These are phyloP conservation scores for Brachyhypopomus occidentalis DNA, from an alignment of 2,113 vertebrate genomes.

Conservation along the genomic window DNA sequence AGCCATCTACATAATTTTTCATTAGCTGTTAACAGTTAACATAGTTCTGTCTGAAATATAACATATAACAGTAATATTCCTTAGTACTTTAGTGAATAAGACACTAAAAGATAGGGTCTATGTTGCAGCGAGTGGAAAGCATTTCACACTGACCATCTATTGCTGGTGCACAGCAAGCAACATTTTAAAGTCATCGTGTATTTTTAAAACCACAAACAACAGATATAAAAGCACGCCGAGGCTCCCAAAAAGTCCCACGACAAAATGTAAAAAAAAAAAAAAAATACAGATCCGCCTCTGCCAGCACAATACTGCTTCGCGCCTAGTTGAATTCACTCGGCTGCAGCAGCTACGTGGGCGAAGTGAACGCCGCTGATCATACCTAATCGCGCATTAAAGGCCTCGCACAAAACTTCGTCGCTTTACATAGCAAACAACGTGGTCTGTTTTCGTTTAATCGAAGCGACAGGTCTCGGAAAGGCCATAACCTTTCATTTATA, in stretches of 20 bases:
- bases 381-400: slow-evolving; percentile 30
- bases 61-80: no score
- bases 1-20: neutral
- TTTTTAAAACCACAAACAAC: slow-evolving; percentile 17
- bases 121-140: neutral
- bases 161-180: neutral
- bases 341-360: slow-evolving; percentile 40
- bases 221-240: neutral
- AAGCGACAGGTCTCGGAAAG: slow-evolving; percentile 35
- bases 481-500: slow-evolving; percentile 46
- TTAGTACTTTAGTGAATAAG: neutral
- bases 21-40: neutral
- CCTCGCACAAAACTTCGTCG: slow-evolving; percentile 19
- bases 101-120: neutral
- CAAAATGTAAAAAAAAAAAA: neutral
- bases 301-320: neutral
- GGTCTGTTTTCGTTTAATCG: neutral
- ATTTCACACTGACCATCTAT: neutral
- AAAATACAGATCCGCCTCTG: slow-evolving; percentile 4
- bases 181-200: slow-evolving; percentile 3
- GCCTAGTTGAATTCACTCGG: neutral
- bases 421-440: slow-evolving; percentile 24
- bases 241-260: neutral
- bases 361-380: slow-evolving; percentile 22
- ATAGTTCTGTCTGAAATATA: neutral